Conservation (phyloP, 1,140 invertebrate species). For the Sipha flava region DNA sequence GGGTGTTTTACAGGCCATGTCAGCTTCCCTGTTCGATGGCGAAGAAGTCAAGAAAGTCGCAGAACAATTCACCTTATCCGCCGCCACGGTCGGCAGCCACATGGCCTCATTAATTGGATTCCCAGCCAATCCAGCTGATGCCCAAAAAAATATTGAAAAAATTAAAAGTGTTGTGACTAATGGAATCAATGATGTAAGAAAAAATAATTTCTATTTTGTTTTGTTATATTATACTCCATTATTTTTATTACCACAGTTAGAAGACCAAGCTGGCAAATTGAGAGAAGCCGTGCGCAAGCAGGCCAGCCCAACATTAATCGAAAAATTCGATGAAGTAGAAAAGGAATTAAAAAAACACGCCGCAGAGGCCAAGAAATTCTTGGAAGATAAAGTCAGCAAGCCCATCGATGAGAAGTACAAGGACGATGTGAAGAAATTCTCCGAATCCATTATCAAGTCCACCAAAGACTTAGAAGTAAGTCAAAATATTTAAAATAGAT, state of each 20-base stretch:
- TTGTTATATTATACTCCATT: no score
- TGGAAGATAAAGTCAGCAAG: neutral
- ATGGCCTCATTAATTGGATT: neutral
- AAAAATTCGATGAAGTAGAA: neutral
- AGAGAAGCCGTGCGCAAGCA: neutral
- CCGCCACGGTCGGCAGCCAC: neutral
- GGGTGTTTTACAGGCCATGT: neutral
- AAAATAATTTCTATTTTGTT: no score
- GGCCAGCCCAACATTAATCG: neutral
- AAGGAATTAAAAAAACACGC: neutral
- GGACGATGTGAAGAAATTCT: neutral
- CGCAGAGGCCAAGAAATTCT: neutral
- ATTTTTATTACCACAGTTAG: neutral
- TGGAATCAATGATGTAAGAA: neutral
- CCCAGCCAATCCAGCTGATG: neutral
- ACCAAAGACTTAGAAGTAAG: neutral
- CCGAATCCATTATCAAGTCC: neutral
- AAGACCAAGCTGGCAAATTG: neutral
- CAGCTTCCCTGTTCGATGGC: neutral
- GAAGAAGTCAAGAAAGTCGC: neutral
- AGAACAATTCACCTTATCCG: neutral
- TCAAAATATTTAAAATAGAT: no score
- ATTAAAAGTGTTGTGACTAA: neutral
- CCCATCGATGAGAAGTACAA: constrained; percentile 1
- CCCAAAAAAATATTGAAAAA: neutral